Percentiles rank a stretch among this genome's conserved stretches.
These are phyloP conservation scores for Drosophila sp. DNA, from an alignment of 1,140 invertebrate genomes.

Conservation along the genomic window DNA sequence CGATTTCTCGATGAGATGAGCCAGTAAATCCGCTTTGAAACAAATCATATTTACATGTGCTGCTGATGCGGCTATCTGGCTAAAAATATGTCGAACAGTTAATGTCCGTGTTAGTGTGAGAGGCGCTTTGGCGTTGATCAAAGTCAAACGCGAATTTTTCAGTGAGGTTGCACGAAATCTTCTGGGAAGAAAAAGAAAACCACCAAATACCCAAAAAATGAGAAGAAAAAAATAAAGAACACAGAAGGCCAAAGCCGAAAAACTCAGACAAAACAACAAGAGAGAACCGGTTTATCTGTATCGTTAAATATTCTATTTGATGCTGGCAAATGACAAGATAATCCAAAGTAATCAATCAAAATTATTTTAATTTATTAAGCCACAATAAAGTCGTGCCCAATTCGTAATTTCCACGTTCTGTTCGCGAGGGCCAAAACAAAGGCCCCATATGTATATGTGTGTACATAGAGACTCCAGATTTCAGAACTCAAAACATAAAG, in stretches of 20 bases:
- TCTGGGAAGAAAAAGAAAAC: constrained; percentile 52
- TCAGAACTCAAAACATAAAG: neutral
- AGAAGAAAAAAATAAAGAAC: too few species aligned
- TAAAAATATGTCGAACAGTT: constrained; percentile 34
- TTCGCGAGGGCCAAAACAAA: constrained; percentile 25
- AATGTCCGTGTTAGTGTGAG: constrained; percentile 26
- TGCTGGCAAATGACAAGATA: constrained; percentile 83
- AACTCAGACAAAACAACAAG: constrained; percentile 66
- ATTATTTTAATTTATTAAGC: constrained; percentile 83
- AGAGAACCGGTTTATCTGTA: constrained; percentile 76
- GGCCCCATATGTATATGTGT: constrained; percentile 8
- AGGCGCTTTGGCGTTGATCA: constrained; percentile 55
- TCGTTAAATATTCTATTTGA: constrained; percentile 83
- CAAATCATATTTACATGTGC: constrained; percentile 6
- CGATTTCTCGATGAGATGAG: neutral
- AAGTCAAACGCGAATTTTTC: constrained; percentile 62
- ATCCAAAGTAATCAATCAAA: constrained; percentile 83
- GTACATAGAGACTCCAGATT: constrained; percentile 9
- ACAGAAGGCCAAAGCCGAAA: constrained; percentile 54
- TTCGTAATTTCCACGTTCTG: constrained; percentile 75
- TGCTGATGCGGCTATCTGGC: constrained; percentile 3
- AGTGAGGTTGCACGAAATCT: constrained; percentile 66
- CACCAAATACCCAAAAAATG: constrained; percentile 37
- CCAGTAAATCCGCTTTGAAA: constrained; percentile 14
- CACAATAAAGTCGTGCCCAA: constrained; percentile 77